These are phyloP conservation scores for Dufourea novaeangliae DNA, from an alignment of 1,140 invertebrate genomes.

Conservation along the genomic window DNA sequence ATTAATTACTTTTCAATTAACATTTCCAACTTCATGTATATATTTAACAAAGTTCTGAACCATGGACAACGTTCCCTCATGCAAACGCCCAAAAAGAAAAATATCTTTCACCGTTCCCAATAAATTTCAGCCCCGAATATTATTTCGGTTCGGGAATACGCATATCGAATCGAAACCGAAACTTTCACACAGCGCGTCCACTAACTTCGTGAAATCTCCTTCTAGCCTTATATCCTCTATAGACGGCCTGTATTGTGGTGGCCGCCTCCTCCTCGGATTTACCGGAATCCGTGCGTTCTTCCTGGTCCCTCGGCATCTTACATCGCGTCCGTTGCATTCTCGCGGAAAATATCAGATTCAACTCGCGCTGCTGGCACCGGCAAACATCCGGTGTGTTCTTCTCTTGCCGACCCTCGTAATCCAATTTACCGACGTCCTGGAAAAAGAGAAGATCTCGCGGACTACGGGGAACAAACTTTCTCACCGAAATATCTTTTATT, in stretches of 20 bases:
- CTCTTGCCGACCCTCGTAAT: slow-evolving; percentile 25
- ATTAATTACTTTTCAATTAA: no score
- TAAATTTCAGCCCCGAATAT: background rate
- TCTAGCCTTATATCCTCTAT: slow-evolving; percentile 86
- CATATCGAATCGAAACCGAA: background rate
- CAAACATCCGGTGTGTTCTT: slow-evolving; percentile 46
- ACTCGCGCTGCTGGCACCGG: slow-evolving; percentile 38
- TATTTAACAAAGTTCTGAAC: no score
- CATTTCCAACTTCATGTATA: no score
- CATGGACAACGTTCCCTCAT: no score
- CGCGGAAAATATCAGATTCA: slow-evolving; percentile 41
- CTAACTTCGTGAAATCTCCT: slow-evolving; percentile 84
- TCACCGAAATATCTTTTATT: background rate
- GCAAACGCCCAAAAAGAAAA: no score
- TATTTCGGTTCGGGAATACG: background rate
- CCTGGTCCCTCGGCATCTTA: slow-evolving; percentile 40
- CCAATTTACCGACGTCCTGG: slow-evolving; percentile 42
- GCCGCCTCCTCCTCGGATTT: slow-evolving; percentile 83
- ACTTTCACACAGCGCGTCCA: background rate
- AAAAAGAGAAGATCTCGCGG: background rate
- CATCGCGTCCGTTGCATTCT: slow-evolving; percentile 41
- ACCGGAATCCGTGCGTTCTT: slow-evolving; percentile 55
- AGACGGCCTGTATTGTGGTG: slow-evolving; percentile 87
- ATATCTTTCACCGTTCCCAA: background rate
- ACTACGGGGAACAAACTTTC: slow-evolving; percentile 16